A percentile compares a stretch with the other conserved stretches of the same genome.
Conservation (phyloP, 2,797 vertebrate species). For the Squalus acanthias region DNA sequence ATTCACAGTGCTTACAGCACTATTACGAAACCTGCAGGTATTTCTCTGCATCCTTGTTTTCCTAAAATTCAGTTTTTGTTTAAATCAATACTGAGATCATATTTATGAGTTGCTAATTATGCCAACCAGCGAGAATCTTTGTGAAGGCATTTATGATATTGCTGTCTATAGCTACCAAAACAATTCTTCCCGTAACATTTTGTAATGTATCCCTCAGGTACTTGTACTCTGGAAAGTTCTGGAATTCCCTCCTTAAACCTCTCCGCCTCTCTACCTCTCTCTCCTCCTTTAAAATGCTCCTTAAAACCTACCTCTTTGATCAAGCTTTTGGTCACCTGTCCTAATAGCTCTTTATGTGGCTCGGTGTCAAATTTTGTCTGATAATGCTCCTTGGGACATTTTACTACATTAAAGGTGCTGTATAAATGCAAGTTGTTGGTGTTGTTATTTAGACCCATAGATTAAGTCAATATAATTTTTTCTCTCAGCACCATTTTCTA, state of each 20-base stretch:
- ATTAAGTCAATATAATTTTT: not conserved
- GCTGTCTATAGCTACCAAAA: not conserved
- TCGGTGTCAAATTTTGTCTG: not conserved
- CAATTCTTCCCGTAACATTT: not conserved
- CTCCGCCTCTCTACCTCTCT: not conserved
- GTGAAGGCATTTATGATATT: not conserved
- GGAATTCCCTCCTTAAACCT: not conserved
- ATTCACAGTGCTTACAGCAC: not conserved
- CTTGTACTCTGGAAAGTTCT: not conserved
- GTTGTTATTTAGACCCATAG: not conserved
- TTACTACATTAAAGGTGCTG: not conserved
- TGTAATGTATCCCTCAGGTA: not conserved
- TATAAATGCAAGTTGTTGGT: not conserved
- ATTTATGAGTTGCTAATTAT: not conserved
- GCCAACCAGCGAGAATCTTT: not conserved
- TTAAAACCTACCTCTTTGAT: not conserved
- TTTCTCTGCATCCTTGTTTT: not conserved
- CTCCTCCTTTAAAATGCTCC: not conserved
- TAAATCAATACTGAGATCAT: not conserved
- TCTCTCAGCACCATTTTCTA: not conserved
- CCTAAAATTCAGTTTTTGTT: not conserved
- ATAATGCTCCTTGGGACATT: not conserved
- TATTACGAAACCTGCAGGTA: not conserved
- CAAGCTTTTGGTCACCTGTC: too few relatives aligned
- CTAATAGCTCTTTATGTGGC: not conserved